phyloP scores from a whole-genome alignment of 2,113 vertebrate species.

The Peucedramus taeniatus region DNA sequence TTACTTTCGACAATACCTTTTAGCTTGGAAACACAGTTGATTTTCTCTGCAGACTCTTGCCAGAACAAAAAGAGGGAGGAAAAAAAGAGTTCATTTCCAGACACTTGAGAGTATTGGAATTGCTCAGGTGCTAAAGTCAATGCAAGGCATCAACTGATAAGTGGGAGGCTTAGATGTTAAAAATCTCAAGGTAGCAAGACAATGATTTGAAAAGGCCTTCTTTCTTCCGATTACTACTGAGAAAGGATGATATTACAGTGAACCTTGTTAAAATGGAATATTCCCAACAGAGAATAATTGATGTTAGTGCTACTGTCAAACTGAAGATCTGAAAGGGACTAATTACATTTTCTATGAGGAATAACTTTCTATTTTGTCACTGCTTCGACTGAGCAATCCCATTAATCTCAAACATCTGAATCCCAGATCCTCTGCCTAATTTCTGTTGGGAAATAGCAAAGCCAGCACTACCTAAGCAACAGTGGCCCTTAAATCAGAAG shows the following conservation, averaged over 20 bases:
- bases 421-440: background rate
- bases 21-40: background rate
- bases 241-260: conserved; percentile 18
- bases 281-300: conserved; percentile 41
- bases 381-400: background rate
- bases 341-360: conserved; percentile 25
- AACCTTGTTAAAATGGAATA: conserved; percentile 26
- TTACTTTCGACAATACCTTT: background rate
- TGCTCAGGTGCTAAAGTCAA: background rate
- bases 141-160: background rate
- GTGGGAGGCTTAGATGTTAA: conserved; percentile 13
- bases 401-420: background rate
- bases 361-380: conserved; percentile 24
- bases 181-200: conserved; percentile 22
- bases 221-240: background rate
- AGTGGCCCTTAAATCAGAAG: background rate
- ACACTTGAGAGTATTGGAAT: background rate
- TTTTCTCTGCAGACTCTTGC: background rate
- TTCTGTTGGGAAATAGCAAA: conserved; percentile 19
- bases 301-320: conserved; percentile 28
- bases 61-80: background rate
- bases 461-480: background rate
- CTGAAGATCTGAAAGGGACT: conserved; percentile 23
- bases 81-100: background rate
- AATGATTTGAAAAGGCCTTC: conserved; percentile 17